Conservation (phyloP, 2,888 invertebrate genomes). For the Cephus runcator region DNA sequence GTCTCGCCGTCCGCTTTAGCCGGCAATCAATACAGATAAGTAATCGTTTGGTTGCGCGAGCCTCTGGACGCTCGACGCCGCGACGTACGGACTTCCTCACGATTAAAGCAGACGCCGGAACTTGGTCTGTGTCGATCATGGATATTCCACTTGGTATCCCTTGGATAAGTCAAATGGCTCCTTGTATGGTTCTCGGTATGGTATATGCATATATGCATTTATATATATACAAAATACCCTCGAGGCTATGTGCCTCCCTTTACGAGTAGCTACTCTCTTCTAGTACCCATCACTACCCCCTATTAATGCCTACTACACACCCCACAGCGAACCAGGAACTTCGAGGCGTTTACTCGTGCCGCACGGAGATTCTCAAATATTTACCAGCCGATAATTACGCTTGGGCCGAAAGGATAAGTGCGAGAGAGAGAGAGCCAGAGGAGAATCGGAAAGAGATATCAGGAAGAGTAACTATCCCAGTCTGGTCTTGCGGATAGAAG, state of each 20-base stretch:
- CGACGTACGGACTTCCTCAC: background rate
- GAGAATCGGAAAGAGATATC: background rate
- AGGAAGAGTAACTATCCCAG: background rate
- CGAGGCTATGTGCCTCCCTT: background rate
- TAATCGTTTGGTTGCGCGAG: constrained; percentile 16
- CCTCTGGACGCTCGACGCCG: background rate
- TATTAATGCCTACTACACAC: background rate
- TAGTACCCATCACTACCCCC: background rate
- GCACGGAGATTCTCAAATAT: constrained; percentile 31
- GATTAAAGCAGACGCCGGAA: background rate
- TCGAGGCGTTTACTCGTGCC: background rate
- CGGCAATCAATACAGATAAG: constrained; percentile 13
- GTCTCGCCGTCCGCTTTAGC: constrained; percentile 8
- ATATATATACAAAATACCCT: background rate
- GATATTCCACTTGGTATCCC: background rate
- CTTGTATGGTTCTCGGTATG: background rate
- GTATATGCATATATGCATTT: background rate
- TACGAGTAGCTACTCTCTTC: constrained; percentile 1
- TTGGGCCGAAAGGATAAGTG: background rate
- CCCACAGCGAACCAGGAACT: background rate
- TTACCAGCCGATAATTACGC: constrained; percentile 37
- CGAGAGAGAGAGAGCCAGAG: background rate
- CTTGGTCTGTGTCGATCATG: background rate
- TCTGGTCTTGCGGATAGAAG: background rate
- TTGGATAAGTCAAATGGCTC: background rate